Evolutionary conservation across 2,888 invertebrate genomes (phyloP), one percentile per base, ranked within the genome.

Genomic region (Atrina japonica): DNA sequence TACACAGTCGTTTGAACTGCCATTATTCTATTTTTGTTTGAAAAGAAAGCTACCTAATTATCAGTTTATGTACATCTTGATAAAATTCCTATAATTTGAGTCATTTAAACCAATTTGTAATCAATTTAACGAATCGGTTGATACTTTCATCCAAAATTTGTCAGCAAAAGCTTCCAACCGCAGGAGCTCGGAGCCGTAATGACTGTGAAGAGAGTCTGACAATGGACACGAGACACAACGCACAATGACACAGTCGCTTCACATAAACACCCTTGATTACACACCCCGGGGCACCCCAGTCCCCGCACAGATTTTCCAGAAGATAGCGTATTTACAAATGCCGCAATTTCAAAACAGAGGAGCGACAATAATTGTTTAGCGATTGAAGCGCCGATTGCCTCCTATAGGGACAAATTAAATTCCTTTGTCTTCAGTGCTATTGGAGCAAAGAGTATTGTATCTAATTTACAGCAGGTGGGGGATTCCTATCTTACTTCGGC

Each of bases 31-130:
- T 30, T 49, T 43, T 59, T 18, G 18, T 16, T 18, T 35, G 16
- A 23, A 41, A 43, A 23, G 23, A 43, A 23, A 49, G 49, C 14
- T 14, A 45, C 29, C 61, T 61, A 49, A 30, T 49, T 49, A 49
- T 9, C 25, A 47, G 30, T 61, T 61, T 61, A 61, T 27, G 30
- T 47, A 47, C 49, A 61, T 61, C 61, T 61, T 61, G 61, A 61
- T 61, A 66, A 56, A 58, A 49, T 41, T 25, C 25, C 58, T 58
- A 41, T 55, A 58, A 66, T 58, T 66, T 49, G 66, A 55, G 49
- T 27, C 55, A 58, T 66, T 67, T 67, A 67, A 53, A 53, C 60
- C 53, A 67, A 67, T 67, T 67, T 67, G 67, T 67, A 56, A 67
- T 67, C 67, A 60, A 60, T 67, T 67, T 67, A 56, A 67, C 67